A percentile compares a stretch with the other conserved stretches of the same genome.
Conservation (phyloP, 2,113 vertebrate genomes). For the Amazona guildingii region DNA sequence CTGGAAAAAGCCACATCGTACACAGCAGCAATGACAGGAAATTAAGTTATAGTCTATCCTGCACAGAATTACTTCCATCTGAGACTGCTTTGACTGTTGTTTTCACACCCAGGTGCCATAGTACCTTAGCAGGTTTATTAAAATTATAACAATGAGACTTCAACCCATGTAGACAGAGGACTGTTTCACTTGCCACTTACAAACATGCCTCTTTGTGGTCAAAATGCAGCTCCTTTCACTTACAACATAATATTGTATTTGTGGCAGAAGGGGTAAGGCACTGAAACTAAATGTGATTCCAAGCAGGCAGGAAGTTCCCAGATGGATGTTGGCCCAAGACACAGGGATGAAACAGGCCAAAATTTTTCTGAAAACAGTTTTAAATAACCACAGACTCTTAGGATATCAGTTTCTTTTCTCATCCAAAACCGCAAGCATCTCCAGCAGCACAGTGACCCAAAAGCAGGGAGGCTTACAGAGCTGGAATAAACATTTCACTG, state of each 20-base stretch:
- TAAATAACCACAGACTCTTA: background rate
- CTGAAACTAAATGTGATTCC: background rate
- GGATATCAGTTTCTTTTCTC: background rate
- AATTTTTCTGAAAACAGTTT: background rate
- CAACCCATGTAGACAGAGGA: background rate
- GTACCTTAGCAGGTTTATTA: constrained; percentile 34
- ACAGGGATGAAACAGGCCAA: background rate
- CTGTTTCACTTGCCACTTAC: background rate
- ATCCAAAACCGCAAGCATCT: background rate
- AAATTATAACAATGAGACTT: background rate
- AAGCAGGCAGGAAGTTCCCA: background rate
- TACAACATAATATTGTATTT: background rate
- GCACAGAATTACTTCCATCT: background rate
- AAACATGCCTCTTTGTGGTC: background rate
- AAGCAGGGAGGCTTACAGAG: background rate
- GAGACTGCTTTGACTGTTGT: background rate
- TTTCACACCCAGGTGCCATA: constrained; percentile 20
- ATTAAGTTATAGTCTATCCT: background rate
- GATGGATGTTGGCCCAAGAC: background rate
- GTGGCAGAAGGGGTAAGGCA: background rate
- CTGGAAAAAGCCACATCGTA: background rate
- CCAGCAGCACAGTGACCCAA: background rate
- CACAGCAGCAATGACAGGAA: background rate
- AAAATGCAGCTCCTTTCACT: background rate
- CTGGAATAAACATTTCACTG: background rate